phyloP scores from a whole-genome alignment of 37 sponge, comb jelly and placozoan genomes.

The Ephydatia muelleri region DNA sequence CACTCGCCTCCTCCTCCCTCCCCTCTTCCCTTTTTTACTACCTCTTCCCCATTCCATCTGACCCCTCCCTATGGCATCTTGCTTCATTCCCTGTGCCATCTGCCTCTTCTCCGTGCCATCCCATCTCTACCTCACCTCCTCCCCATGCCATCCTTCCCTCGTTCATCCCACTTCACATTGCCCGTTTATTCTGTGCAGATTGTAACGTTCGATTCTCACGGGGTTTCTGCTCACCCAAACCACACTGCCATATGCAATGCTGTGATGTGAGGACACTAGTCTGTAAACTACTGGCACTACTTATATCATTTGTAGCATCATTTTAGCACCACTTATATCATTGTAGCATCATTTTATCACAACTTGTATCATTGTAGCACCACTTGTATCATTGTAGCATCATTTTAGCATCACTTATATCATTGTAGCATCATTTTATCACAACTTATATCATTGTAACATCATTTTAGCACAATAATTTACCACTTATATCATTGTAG shows the following conservation, averaged over 20 bases:
- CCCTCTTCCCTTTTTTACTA: not conserved
- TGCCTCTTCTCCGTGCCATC: not conserved
- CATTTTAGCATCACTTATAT: too few relatives aligned
- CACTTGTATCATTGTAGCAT: too few relatives aligned
- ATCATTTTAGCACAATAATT: too few relatives aligned
- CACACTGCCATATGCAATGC: constrained; percentile 72
- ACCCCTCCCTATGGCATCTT: not conserved
- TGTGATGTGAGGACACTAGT: constrained; percentile 27
- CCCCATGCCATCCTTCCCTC: too few relatives aligned
- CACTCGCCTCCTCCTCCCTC: not conserved
- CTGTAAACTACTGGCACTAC: too few relatives aligned
- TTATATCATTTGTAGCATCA: too few relatives aligned
- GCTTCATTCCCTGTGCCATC: not conserved
- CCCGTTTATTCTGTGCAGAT: constrained; percentile 32
- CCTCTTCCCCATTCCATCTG: not conserved
- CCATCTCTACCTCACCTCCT: not conserved
- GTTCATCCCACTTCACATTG: not conserved
- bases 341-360: too few relatives aligned
- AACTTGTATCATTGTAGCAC: too few relatives aligned
- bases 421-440: too few relatives aligned
- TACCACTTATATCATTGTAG: too few relatives aligned
- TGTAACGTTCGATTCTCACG: constrained; percentile 87
- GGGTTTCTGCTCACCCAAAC: constrained; percentile 93
- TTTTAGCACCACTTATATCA: too few relatives aligned
- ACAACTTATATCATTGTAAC: too few relatives aligned